Evolutionary conservation across 1,140 invertebrate species (phyloP), one percentile per base, ranked within the genome.

Genomic region (Brachionus rotundiformis): DNA sequence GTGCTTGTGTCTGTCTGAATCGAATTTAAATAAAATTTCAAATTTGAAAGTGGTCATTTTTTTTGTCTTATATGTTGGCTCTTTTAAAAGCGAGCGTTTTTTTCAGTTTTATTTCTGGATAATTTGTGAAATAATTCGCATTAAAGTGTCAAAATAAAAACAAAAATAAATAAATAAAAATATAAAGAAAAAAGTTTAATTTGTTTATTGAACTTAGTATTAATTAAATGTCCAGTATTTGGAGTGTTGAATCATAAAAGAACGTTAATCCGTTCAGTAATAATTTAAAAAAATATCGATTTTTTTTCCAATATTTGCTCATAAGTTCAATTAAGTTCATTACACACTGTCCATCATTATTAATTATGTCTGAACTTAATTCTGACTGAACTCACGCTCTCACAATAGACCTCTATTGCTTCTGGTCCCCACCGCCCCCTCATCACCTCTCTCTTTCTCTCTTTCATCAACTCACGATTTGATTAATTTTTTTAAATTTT

Each of bases 401-500:
- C 13, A 11, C 36, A 39, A n/a, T n/a, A n/a, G n/a, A n/a, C n/a
- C n/a, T n/a, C n/a, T n/a, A n/a, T n/a, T n/a, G n/a, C n/a, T n/a
- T n/a, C n/a, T n/a, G n/a, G n/a, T n/a, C n/a, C n/a, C n/a, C n/a
- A n/a, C 7, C 19, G n/a, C 47, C 4, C 47, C 47, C 47, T 2
- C 47, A n/a, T n/a, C n/a, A n/a, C 23, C 47, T 19, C 47, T 54
- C 47, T 54, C 47, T 54, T 7, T 54, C 44, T 49, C 47, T 54
- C 16, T 54, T 49, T 49, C 0, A 5, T 54, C 47, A 25, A 54
- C 47, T 54, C 47, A 54, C 47, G 47, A 6, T 54, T 54, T 54
- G 47, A 54, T 54, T 54, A 54, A 54, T 54, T 54, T 54, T 39
- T 54, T 54, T 23, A 54, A 54, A 54, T 54, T 54, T 54, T 54